Evolutionary conservation across 35 echinoderm and acorn worm genomes (phyloP), one percentile per base, ranked within the genome.

Genomic region (Ptychodera flava): DNA sequence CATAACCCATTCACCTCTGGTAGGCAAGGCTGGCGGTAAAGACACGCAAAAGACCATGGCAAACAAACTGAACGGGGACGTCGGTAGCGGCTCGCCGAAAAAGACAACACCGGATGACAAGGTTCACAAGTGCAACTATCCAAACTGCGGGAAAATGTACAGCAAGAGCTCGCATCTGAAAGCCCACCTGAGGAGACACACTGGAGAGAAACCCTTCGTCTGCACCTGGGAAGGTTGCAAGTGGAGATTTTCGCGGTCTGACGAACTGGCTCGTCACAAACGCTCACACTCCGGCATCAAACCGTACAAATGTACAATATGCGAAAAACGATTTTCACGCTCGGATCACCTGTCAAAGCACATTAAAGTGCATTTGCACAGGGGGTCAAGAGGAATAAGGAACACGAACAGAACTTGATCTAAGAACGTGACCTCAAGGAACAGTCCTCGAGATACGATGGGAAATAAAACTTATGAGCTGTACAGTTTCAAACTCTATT

Each of bases 71-170:
- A 10, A 36, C 36, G 33, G 81, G 37, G 29, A 77, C 78, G 15
- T 78, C 82, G 52, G 30, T 29, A 37, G 86, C 78, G 85, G 79
- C 45, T 16, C 85, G 85, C 16, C 78, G 83, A 14, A 83, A 83
- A 31, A 91, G 76, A 94, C 92, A 84, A 90, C 91, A 22, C 92
- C 95, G 14, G 95, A 98, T 34, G 95, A 98, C 0, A 98, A 98
- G 81, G 94, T 98, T 80, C 95, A 98, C 78, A 98, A 98, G 84
- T 98, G 95, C 78, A 92, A 92, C 16, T 98, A 98, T 80, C 87
- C 90, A 31, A 98, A 98, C 86, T 98, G 95, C 80, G 95, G 93
- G 45, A 98, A 98, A 80, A 98, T 94, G 92, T 98, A 98, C 87
- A 94, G 92, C 31, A 98, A 98, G 77, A 98, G 95, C 80, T 98